Conservation (phyloP, 2,888 invertebrate genomes). For the Steinernema carpocapsae region DNA sequence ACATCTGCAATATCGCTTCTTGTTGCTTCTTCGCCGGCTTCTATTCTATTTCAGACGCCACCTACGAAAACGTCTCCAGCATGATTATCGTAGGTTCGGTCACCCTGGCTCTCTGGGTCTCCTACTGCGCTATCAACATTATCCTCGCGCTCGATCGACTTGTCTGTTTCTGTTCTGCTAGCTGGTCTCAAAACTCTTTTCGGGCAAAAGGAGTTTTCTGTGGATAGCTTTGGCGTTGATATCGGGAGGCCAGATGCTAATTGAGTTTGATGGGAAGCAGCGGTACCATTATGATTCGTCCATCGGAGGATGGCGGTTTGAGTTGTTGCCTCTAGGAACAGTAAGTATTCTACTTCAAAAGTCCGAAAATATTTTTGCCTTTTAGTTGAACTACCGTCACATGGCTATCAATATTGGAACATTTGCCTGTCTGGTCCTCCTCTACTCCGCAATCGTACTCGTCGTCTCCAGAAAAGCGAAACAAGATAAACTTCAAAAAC, state of each 20-base stretch:
- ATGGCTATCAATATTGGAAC: neutral
- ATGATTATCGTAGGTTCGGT: neutral
- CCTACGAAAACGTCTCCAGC: neutral
- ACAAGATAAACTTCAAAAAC: neutral
- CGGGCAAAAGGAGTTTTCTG: neutral
- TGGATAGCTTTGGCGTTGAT: neutral
- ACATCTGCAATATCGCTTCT: neutral
- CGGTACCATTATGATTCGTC: neutral
- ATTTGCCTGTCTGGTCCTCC: neutral
- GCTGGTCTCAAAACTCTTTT: too few species aligned
- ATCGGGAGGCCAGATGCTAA: neutral
- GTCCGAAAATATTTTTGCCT: neutral
- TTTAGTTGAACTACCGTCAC: slow-evolving; percentile 2
- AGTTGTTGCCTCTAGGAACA: neutral
- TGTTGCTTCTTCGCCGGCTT: slow-evolving; percentile 4
- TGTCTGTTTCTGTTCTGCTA: too few species aligned
- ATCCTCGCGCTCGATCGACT: neutral
- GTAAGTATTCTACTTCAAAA: neutral
- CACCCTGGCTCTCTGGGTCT: neutral
- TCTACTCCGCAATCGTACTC: neutral
- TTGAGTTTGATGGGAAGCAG: too few species aligned
- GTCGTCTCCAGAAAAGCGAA: neutral
- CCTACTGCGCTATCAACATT: neutral
- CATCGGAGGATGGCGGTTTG: neutral
- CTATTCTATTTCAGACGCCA: neutral